phyloP scores from a whole-genome alignment of 2,888 invertebrate genomes.

The Octonoba sinensis region DNA sequence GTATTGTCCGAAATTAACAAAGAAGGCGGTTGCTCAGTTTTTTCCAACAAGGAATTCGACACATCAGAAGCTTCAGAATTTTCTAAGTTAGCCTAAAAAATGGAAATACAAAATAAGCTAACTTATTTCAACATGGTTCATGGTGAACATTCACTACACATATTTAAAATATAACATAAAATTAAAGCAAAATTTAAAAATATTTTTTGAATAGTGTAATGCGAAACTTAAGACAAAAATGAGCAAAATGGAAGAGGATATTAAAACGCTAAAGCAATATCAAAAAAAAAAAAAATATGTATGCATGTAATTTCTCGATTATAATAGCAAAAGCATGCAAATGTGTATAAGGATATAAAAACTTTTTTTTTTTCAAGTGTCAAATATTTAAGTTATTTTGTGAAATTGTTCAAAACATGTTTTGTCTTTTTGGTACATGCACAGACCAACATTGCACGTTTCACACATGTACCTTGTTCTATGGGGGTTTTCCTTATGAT shows the following conservation, averaged over 20 bases:
- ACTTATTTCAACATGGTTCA: background rate
- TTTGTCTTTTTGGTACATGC: background rate
- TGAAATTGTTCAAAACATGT: background rate
- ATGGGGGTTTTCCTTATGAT: background rate
- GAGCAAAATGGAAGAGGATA: too few relatives aligned
- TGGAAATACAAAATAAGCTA: background rate
- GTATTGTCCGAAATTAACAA: conserved; percentile 13
- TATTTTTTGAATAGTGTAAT: too few relatives aligned
- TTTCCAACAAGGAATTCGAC: background rate
- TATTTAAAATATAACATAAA: background rate
- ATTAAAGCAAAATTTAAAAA: background rate
- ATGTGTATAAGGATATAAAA: too few relatives aligned
- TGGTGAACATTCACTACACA: background rate
- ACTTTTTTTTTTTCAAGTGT: too few relatives aligned
- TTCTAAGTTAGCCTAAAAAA: conserved; percentile 14
- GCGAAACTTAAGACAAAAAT: too few relatives aligned
- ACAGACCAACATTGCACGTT: conserved; percentile 10
- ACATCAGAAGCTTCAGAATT: conserved; percentile 1
- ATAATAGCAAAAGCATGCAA: too few relatives aligned
- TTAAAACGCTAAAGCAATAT: too few relatives aligned
- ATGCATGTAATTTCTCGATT: too few relatives aligned
- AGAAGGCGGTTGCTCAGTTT: conserved; percentile 5
- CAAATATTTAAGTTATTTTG: too few relatives aligned
- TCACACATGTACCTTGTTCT: background rate
- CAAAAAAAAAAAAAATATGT: too few relatives aligned